Percentiles rank a stretch among this genome's conserved stretches.
Evolutionary conservation across 2,888 invertebrate species (phyloP).

Genomic region (Scaptomyza reducta): DNA sequence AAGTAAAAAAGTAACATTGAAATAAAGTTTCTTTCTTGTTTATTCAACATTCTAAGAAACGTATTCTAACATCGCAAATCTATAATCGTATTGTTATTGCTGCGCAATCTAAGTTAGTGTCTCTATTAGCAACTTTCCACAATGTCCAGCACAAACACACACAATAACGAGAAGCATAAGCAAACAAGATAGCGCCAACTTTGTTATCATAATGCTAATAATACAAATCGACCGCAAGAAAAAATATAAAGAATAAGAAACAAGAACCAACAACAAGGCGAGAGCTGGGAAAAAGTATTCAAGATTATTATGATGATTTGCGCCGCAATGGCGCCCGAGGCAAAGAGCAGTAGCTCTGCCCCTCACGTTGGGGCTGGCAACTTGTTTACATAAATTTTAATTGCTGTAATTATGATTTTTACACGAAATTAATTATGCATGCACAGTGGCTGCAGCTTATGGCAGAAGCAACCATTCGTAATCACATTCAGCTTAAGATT

Average conservation of each 20-base stretch:
- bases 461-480: slow-evolving; percentile 19
- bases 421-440: slow-evolving; percentile 76
- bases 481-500: slow-evolving; percentile 10
- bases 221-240: slow-evolving; percentile 43
- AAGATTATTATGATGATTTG: slow-evolving; percentile 60
- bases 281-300: slow-evolving; percentile 23
- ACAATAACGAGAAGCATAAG: slow-evolving; percentile 6
- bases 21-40: too few species aligned
- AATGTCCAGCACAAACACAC: slow-evolving; percentile 2
- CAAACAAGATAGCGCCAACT: slow-evolving; percentile 39
- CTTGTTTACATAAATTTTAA: slow-evolving; percentile 75
- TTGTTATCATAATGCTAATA: slow-evolving; percentile 53
- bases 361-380: slow-evolving; percentile 46
- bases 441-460: slow-evolving; percentile 53
- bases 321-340: slow-evolving; percentile 53
- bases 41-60: neutral
- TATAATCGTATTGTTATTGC: neutral
- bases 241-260: neutral
- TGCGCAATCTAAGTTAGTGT: neutral
- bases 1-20: too few species aligned
- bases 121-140: slow-evolving; percentile 2
- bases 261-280: slow-evolving; percentile 8
- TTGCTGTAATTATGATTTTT: slow-evolving; percentile 75
- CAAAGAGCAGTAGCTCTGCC: neutral
- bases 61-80: neutral